A percentile compares a stretch with the other conserved stretches of the same genome.
These are phyloP conservation scores for Plecturocebus donacophilus DNA, from an alignment of 2,113 vertebrate genomes.

Conservation along the genomic window DNA sequence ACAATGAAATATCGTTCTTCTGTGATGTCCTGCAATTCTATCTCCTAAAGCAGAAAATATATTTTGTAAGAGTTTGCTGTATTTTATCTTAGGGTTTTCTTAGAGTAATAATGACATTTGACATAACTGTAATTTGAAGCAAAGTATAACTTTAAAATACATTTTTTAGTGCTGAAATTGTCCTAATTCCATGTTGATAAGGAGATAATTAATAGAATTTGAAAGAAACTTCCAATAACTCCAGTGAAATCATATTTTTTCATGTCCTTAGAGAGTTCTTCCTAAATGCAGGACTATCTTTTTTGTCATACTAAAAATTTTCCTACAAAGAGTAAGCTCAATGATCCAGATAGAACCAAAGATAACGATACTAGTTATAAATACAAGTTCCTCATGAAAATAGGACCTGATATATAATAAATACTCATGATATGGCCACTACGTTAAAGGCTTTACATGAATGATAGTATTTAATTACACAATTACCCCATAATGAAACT, in stretches of 20 bases:
- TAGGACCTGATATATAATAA: background rate
- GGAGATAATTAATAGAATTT: background rate
- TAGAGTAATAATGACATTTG: slow-evolving; percentile 32
- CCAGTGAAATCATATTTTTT: background rate
- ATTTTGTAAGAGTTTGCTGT: background rate
- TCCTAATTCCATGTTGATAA: background rate
- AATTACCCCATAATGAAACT: background rate
- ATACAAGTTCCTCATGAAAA: background rate
- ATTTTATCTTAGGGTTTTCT: background rate
- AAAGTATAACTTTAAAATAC: accelerated
- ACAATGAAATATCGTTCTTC: slow-evolving; percentile 20
- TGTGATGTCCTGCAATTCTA: background rate
- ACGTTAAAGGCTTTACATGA: background rate
- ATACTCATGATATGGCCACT: background rate
- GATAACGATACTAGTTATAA: background rate
- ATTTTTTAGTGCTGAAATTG: background rate
- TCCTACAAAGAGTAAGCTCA: background rate
- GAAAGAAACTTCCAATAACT: background rate
- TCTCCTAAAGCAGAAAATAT: slow-evolving; percentile 54
- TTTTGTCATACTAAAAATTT: background rate
- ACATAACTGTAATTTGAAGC: background rate
- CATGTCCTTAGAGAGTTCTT: background rate
- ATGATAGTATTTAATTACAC: background rate
- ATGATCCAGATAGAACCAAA: background rate
- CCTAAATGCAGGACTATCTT: background rate